These are phyloP conservation scores for Didymodactylos carnosus DNA, from an alignment of 2,888 invertebrate species.

Conservation along the genomic window DNA sequence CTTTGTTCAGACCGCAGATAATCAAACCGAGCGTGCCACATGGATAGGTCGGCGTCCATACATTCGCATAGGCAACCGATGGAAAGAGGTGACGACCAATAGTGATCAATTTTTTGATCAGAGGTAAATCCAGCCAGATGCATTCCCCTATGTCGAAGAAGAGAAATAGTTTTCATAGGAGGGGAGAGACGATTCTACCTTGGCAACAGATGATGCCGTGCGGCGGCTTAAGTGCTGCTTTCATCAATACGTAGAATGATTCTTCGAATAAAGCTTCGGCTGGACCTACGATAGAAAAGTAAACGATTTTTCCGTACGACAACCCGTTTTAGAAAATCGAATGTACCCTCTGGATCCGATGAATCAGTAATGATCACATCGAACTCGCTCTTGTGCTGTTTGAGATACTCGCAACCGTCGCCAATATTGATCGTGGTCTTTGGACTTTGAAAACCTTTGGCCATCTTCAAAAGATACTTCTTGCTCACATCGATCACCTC, in stretches of 20 bases:
- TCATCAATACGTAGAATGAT: constrained; percentile 63
- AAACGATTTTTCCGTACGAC: background rate
- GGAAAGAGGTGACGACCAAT: constrained; percentile 61
- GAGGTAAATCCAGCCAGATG: constrained; percentile 48
- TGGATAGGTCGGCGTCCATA: constrained; percentile 81
- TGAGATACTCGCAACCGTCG: constrained; percentile 86
- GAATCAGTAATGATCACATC: constrained; percentile 97
- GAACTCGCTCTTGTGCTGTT: constrained; percentile 56
- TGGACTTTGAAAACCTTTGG: constrained; percentile 58
- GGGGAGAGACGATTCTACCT: too few species aligned
- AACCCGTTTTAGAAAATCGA: background rate
- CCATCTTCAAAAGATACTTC: constrained; percentile 70
- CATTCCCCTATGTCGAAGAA: too few species aligned
- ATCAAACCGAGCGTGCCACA: constrained; percentile 89
- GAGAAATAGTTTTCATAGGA: too few species aligned
- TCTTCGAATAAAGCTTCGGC: constrained; percentile 53
- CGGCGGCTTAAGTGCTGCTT: constrained; percentile 51
- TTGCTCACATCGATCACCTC: constrained; percentile 73
- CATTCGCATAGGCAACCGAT: constrained; percentile 54
- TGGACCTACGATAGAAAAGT: constrained; percentile 34
- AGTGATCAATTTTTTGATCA: constrained; percentile 53
- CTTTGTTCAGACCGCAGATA: constrained; percentile 54
- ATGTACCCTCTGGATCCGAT: constrained; percentile 63
- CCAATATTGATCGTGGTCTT: constrained; percentile 64
- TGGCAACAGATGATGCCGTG: constrained; percentile 81